Evolutionary conservation across 2,797 vertebrate genomes (phyloP), one percentile per base, ranked within the genome.

Genomic region (Anabas testudineus): DNA sequence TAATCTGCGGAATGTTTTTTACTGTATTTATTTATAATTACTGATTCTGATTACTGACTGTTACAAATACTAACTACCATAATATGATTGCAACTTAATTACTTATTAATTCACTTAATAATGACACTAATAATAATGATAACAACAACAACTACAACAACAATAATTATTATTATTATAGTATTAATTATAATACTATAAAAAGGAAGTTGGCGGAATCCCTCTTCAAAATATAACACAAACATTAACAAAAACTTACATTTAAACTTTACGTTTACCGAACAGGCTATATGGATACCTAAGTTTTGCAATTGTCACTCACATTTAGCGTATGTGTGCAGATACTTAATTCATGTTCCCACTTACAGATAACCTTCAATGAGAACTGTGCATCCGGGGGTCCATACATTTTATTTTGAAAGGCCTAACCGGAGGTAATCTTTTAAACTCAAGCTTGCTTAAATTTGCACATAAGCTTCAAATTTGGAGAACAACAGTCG

Each of bases 391-490:
- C 10, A 3, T 3, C 5, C n/a, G 7, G 10, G 4, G 0, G 1
- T 43, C 7, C 45, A 13, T 15, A 6, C 0, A 2, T 54, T 42
- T 84, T 84, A 82, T 68, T 82, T 63, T 85, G 83, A 87, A 85
- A 54, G 5, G 1, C 7, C 26, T 5, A 3, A 48, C 61, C 32
- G 15, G 62, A 80, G 36, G 36, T 56, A 7, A 0, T 24, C 1
- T 6, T 36, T n/a, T 32, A 3, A 14, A 12, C 1, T 12, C 13
- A 8, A 2, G 1, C 14, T 3, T 57, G 4, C 1, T n/a, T 4
- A 5, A 3, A 12, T 18, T 3, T 6, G 1, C 2, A 1, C 9
- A 22, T 2, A 18, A 6, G 21, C 14, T 4, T 5, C 9, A 19
- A 7, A 36, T 10, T 18, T 24, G 30, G n/a, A n/a, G n/a, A 36